Percentiles rank a stretch among this genome's conserved stretches.
Evolutionary conservation across 2,797 vertebrate genomes (phyloP).

Genomic region (Labeo calbasu): DNA sequence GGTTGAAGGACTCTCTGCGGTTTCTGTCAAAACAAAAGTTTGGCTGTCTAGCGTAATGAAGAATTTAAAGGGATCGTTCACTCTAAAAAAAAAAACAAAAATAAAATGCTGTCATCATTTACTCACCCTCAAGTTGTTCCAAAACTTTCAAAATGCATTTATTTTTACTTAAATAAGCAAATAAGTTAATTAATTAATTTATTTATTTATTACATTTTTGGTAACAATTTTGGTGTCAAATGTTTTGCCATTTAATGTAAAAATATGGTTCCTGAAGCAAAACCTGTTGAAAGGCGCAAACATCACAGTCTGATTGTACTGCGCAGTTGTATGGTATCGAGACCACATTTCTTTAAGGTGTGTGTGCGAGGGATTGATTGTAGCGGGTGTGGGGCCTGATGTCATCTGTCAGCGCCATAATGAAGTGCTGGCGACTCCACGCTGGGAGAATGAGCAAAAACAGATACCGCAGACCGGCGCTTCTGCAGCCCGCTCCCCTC

Average conservation of each 20-base stretch:
- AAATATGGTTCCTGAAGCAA: too few species aligned
- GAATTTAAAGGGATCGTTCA: not conserved
- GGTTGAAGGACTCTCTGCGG: not conserved
- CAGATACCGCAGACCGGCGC: constrained; percentile 17
- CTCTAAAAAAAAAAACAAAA: too few species aligned
- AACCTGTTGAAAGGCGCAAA: too few species aligned
- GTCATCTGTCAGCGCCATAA: constrained; percentile 59
- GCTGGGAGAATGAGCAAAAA: constrained; percentile 50
- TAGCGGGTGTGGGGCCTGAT: constrained; percentile 48
- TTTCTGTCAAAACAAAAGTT: not conserved
- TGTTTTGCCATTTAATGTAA: too few species aligned
- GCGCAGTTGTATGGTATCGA: not conserved
- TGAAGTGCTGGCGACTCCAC: constrained; percentile 52
- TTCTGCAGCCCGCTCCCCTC: constrained; percentile 22
- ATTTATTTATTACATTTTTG: too few species aligned
- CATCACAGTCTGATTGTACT: too few species aligned
- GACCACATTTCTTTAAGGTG: not conserved
- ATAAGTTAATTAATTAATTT: too few species aligned
- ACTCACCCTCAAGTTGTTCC: too few species aligned
- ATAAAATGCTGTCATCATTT: too few species aligned
- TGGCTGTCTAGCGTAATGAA: not conserved
- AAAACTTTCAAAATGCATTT: too few species aligned
- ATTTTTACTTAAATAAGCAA: too few species aligned
- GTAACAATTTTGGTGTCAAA: too few species aligned
- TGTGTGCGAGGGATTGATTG: constrained; percentile 44